These are phyloP conservation scores for Aleiodes alternator DNA, from an alignment of 2,888 invertebrate genomes.

Conservation along the genomic window DNA sequence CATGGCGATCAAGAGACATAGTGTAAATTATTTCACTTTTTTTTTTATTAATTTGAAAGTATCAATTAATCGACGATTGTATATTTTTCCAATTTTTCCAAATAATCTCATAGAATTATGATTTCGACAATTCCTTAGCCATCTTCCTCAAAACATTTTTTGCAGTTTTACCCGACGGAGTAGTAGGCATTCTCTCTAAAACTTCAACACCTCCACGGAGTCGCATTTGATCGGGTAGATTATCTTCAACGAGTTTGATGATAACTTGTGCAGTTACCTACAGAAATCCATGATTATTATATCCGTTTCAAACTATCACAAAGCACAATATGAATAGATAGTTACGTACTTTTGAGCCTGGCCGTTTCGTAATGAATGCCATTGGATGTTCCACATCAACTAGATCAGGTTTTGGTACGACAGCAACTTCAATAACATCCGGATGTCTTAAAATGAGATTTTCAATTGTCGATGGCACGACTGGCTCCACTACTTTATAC, in stretches of 20 bases:
- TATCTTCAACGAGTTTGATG: conserved; percentile 55
- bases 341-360: conserved; percentile 55
- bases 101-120: no score
- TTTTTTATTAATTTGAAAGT: no score
- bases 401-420: conserved; percentile 63
- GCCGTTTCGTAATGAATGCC: conserved; percentile 62
- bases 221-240: conserved; percentile 58
- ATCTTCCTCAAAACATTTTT: conserved; percentile 59
- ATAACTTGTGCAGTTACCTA: conserved; percentile 66
- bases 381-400: conserved; percentile 64
- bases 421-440: conserved; percentile 64
- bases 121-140: conserved; percentile 38
- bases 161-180: conserved; percentile 58
- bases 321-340: background rate
- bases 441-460: conserved; percentile 60
- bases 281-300: background rate
- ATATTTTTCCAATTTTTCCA: no score
- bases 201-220: conserved; percentile 67
- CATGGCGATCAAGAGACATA: no score
- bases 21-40: no score
- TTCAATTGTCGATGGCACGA: conserved; percentile 67
- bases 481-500: conserved; percentile 61
- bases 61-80: no score
- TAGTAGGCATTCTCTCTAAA: conserved; percentile 62
- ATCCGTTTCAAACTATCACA: background rate